phyloP scores from a whole-genome alignment of 2,888 invertebrate genomes.

The Margaritifera margaritifera region DNA sequence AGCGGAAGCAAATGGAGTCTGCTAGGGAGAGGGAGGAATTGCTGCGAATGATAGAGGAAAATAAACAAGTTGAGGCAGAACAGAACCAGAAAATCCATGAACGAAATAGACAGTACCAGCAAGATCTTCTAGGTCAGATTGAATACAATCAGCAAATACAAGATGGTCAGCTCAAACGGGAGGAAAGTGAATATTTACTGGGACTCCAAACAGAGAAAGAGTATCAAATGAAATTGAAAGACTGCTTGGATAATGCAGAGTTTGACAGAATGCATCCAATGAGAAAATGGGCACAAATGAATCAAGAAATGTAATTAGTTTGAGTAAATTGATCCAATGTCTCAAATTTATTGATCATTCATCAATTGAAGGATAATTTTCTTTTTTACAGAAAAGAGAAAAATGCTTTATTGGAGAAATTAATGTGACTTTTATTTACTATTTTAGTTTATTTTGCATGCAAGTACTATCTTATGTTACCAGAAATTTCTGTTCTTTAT shows the following conservation, averaged over 20 bases:
- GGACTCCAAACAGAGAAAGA: slow-evolving; percentile 60
- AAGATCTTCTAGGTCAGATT: slow-evolving; percentile 68
- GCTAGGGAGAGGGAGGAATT: slow-evolving; percentile 59
- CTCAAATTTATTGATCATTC: too few species aligned
- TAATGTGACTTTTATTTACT: too few species aligned
- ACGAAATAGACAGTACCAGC: slow-evolving; percentile 57
- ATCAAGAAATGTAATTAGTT: too few species aligned
- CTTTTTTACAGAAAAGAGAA: too few species aligned
- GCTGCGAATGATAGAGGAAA: slow-evolving; percentile 60
- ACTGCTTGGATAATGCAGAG: slow-evolving; percentile 60
- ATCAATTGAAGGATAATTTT: too few species aligned
- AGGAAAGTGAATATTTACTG: slow-evolving; percentile 53
- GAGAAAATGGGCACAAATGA: slow-evolving; percentile 29
- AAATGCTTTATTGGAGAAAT: too few species aligned
- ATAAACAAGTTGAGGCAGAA: slow-evolving; percentile 61
- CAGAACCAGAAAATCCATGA: slow-evolving; percentile 45
- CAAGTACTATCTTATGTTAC: too few species aligned
- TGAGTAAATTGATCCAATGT: too few species aligned
- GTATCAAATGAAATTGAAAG: slow-evolving; percentile 62
- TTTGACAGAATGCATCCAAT: slow-evolving; percentile 68
- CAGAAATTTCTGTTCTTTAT: too few species aligned
- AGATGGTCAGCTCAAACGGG: slow-evolving; percentile 54
- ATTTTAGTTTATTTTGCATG: too few species aligned
- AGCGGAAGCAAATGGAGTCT: slow-evolving; percentile 53
- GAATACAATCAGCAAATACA: slow-evolving; percentile 58